Evolutionary conservation across 30 jellyfish, hydroid and myxozoan genomes (phyloP), one percentile per base, ranked within the genome.

Genomic region (Turritopsis rubra): DNA sequence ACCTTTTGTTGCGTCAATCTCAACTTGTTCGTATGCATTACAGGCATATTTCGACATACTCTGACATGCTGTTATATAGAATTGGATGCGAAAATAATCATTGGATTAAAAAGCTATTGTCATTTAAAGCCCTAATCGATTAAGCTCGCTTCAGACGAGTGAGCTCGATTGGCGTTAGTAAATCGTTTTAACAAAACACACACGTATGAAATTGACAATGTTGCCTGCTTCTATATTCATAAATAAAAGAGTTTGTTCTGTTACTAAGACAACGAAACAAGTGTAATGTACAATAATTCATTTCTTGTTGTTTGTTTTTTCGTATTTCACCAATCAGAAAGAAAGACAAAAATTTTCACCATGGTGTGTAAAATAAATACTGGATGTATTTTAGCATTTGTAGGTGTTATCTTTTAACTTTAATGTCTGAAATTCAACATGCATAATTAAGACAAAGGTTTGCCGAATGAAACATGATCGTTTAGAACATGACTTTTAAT

Each of bases 81-180:
- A 41, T 41, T 41, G 60, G 60, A 41, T 41, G 13, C 60, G 60
- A 41, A 41, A 41, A n/a, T 68, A 68, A 68, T 68, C 77, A 27
- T 27, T 27, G 30, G 77, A 68, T 68, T 68, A 68, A 68, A 27
- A 68, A 68, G 77, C 30, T 23, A 23, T n/a, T 68, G 28, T 23
- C 19, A n/a, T 68, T 27, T 27, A n/a, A 27, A 68, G 28, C 30
- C 77, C 77, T 68, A 27, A 68, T 68, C 77, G 77, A 68, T 68
- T 68, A 68, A 27, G 77, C 77, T 68, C 77, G 77, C 30, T 68
- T n/a, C 30, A 68, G 77, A 68, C 77, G 77, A 68, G 77, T 68
- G 77, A 23, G 77, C 77, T 68, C 77, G 30, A 68, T 68, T 68
- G 28, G 30, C 9, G 30, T 68, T 7, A 41, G 60, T 41, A 41